Conservation (phyloP, 2,888 invertebrate species). For the Hirtodrosophila alboralis region DNA sequence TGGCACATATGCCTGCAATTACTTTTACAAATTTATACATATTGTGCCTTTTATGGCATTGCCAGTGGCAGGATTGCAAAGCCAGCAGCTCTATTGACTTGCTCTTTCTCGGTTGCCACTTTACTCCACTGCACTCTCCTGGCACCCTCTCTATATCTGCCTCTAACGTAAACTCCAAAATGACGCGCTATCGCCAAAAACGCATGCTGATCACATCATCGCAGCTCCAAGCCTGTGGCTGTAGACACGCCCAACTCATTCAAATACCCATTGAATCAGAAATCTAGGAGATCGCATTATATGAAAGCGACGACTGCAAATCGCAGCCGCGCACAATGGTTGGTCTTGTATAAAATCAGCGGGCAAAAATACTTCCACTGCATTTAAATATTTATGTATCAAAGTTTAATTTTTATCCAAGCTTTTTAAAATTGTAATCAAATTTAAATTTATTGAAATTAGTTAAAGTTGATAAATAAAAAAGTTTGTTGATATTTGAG, state of each 20-base stretch:
- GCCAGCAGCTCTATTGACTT: slow-evolving; percentile 62
- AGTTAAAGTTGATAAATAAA: too few species aligned
- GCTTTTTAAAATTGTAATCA: too few species aligned
- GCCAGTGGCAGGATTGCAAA: slow-evolving; percentile 64
- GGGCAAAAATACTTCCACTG: too few species aligned
- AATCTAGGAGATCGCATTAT: slow-evolving; percentile 58
- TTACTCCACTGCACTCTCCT: slow-evolving; percentile 1
- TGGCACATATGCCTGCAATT: slow-evolving; percentile 78
- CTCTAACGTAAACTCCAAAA: slow-evolving; percentile 69
- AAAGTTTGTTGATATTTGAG: too few species aligned
- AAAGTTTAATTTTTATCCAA: too few species aligned
- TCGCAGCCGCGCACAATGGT: slow-evolving; percentile 33
- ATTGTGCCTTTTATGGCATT: slow-evolving; percentile 78
- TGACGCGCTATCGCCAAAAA: slow-evolving; percentile 77
- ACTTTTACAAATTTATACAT: slow-evolving; percentile 83
- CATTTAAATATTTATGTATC: too few species aligned
- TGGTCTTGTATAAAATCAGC: too few species aligned
- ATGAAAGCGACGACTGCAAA: slow-evolving; percentile 51
- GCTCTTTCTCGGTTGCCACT: slow-evolving; percentile 16
- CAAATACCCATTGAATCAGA: slow-evolving; percentile 56
- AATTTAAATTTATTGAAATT: too few species aligned
- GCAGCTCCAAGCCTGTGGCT: slow-evolving; percentile 32
- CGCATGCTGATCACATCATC: slow-evolving; percentile 71
- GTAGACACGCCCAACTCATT: slow-evolving; percentile 48
- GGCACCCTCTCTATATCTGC: slow-evolving; percentile 2